These are phyloP conservation scores for Lepilemur septentrionalis DNA, from an alignment of 2,797 vertebrate genomes.

Conservation along the genomic window DNA sequence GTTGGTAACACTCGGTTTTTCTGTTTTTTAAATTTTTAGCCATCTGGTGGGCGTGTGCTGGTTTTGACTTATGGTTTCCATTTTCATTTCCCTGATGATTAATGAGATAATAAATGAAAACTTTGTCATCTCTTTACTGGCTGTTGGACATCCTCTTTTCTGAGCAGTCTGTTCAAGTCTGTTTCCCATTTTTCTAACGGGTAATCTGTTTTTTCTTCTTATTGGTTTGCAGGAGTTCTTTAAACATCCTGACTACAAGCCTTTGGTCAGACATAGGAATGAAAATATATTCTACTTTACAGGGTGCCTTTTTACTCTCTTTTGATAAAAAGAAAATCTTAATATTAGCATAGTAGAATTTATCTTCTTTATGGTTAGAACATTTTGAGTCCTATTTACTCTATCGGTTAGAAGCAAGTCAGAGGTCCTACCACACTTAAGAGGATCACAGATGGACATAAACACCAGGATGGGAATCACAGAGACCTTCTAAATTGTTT, in stretches of 20 bases:
- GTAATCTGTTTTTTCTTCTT: background rate
- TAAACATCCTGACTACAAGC: background rate
- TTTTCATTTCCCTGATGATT: background rate
- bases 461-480: background rate
- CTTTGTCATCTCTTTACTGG: background rate
- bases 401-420: background rate
- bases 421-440: background rate
- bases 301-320: background rate
- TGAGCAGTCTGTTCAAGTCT: background rate
- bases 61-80: background rate
- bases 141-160: background rate
- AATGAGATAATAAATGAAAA: background rate
- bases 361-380: background rate
- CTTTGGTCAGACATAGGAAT: background rate
- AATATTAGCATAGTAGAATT: background rate
- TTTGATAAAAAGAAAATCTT: constrained; percentile 24
- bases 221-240: background rate
- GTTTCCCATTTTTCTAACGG: background rate
- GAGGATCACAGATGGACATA: background rate
- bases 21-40: background rate
- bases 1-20: background rate
- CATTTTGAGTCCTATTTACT: background rate
- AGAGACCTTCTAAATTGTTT: background rate
- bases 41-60: background rate
- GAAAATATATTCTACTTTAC: background rate